Evolutionary conservation across 2,888 invertebrate species (phyloP).

Genomic region (Operophtera brumata): DNA sequence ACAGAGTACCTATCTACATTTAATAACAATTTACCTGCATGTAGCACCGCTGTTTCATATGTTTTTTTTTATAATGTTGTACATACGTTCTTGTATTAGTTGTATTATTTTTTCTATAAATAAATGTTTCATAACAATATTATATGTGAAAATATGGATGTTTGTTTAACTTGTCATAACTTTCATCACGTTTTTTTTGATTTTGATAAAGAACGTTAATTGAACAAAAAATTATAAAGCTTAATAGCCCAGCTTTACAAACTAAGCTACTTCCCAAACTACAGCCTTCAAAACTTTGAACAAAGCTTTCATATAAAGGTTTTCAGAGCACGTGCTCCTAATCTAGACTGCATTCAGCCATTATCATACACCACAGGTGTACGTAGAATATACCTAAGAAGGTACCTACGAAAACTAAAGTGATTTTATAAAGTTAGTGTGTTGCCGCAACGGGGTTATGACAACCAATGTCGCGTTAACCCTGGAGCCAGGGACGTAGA

Average conservation of each 20-base stretch:
- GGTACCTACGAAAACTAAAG: conserved; percentile 42
- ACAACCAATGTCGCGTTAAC: conserved; percentile 13
- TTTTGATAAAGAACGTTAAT: neutral
- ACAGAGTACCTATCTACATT: too few relatives aligned
- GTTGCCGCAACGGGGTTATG: conserved; percentile 12
- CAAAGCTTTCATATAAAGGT: conserved; percentile 3
- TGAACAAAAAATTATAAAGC: too few relatives aligned
- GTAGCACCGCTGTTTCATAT: too few relatives aligned
- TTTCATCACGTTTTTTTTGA: neutral
- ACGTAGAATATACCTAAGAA: neutral
- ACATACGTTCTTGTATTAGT: too few relatives aligned
- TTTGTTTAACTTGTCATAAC: too few relatives aligned
- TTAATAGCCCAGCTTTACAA: too few relatives aligned
- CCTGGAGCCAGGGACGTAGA: neutral
- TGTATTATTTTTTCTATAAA: too few relatives aligned
- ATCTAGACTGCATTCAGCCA: conserved; percentile 6
- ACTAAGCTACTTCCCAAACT: neutral
- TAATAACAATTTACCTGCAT: too few relatives aligned
- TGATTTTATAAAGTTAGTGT: conserved; percentile 47
- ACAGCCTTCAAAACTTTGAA: conserved; percentile 10
- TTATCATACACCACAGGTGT: conserved; percentile 14
- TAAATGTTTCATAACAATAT: too few relatives aligned
- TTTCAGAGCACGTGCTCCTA: conserved; percentile 9
- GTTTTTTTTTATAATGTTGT: too few relatives aligned
- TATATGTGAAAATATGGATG: too few relatives aligned